Base-by-base conservation (phyloP, 2,888 invertebrate species). In the Calliopum simillimum region DNA sequence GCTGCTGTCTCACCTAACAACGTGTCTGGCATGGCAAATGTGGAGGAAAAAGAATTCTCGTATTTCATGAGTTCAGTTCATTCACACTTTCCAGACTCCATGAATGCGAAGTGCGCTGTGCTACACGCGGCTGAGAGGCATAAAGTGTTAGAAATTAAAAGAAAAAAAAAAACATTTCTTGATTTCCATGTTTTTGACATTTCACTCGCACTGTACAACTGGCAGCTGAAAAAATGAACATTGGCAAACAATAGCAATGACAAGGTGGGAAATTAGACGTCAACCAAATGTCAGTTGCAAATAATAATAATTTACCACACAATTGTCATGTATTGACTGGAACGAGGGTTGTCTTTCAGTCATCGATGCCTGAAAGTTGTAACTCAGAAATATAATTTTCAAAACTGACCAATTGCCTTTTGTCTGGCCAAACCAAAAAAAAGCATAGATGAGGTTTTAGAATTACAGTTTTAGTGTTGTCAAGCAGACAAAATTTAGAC, bases 181-280 rank as follows among this genome's bases (percentile, higher is more conserved):
- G 53, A 8, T 53, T 43, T 65, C 51, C 16, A 21, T 65, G 53
- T 51, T 65, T 65, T 19, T 53, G 53, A 53, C 51, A 51, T 16
- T 8, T 33, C 23, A 44, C n/a, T 21, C 55, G 21, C 3, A 21
- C 44, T 13, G 43, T 44, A 25, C 19, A 16, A 43, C 6, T n/a
- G 21, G 6, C 8, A 43, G 23, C n/a, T 23, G 33, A 16, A 19
- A 16, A 12, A 3, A 16, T 3, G 33, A 66, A 72, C 71, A 72
- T 70, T 72, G 58, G 71, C 72, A 69, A 71, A 74, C 76, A 74
- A 74, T 73, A 68, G 59, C 71, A 69, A 69, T 72, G 69, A 70
- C 69, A 76, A 76, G 75, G 76, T 75, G 73, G 75, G 69, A 76
- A 76, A 76, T 76, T 76, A 73, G 72, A 69, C 74, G 76, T 75